Evolutionary conservation across 2,888 invertebrate genomes (phyloP).

Genomic region (Phortica okadai): DNA sequence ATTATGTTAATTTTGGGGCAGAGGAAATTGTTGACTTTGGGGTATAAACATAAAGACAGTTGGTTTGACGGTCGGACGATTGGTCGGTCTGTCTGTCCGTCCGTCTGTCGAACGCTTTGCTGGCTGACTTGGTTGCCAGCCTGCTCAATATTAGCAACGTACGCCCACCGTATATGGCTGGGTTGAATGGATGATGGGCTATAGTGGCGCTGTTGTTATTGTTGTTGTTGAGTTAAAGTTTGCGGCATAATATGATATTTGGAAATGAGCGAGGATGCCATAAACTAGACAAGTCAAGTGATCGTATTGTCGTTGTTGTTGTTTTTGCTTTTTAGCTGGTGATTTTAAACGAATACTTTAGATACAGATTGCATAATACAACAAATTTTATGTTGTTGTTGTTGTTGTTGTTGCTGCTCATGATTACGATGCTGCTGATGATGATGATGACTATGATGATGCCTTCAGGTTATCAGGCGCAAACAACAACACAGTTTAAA

Average conservation of each 20-base stretch:
- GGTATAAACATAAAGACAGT: conserved; percentile 41
- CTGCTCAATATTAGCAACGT: conserved; percentile 59
- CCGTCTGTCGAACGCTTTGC: neutral
- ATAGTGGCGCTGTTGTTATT: neutral
- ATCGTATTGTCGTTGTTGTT: neutral
- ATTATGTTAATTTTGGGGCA: conserved; percentile 63
- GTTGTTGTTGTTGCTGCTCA: conserved; percentile 45
- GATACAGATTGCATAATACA: conserved; percentile 5
- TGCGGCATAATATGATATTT: conserved; percentile 27
- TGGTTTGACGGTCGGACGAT: neutral
- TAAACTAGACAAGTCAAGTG: conserved; percentile 4
- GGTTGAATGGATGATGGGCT: conserved; percentile 1
- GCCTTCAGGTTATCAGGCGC: conserved; percentile 31
- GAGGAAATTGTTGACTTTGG: conserved; percentile 34
- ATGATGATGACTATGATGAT: conserved; percentile 48
- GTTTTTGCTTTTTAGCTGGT: neutral
- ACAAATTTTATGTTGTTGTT: conserved; percentile 45
- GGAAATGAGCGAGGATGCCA: conserved; percentile 25
- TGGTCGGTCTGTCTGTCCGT: neutral
- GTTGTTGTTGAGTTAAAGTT: neutral
- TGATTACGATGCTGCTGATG: conserved; percentile 36
- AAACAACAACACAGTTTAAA: conserved; percentile 16
- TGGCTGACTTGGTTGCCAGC: neutral
- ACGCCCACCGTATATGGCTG: conserved; percentile 67
- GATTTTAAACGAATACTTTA: conserved; percentile 4